Evolutionary conservation across 1,140 invertebrate genomes (phyloP).

Genomic region (Trichonephila clavata): DNA sequence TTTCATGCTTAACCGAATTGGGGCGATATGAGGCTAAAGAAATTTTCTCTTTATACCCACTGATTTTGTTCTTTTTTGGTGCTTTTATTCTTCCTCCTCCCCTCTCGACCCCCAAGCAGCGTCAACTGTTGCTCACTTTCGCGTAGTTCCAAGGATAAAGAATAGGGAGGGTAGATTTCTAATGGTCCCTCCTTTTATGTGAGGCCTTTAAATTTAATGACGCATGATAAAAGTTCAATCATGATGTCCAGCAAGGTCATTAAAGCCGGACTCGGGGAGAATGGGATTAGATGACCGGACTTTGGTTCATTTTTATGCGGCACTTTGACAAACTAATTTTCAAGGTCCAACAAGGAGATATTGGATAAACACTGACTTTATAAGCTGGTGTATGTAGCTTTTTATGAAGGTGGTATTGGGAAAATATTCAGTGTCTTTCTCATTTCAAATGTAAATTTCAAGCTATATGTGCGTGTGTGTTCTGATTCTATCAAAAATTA

Average conservation of each 20-base stretch:
- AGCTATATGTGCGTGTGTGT: no score
- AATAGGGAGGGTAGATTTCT: constrained; percentile 25
- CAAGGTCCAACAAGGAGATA: neutral
- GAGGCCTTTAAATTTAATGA: constrained; percentile 76
- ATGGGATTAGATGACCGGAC: constrained; percentile 70
- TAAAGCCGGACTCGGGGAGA: constrained; percentile 59
- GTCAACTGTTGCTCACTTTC: constrained; percentile 66
- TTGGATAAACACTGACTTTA: neutral
- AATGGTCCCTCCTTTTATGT: constrained; percentile 69
- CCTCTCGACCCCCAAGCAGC: neutral
- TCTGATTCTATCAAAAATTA: no score
- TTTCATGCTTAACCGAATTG: constrained; percentile 71
- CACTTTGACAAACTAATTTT: constrained; percentile 15
- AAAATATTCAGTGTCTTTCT: neutral
- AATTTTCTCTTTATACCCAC: constrained; percentile 35
- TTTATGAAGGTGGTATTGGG: neutral
- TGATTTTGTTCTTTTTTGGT: constrained; percentile 33
- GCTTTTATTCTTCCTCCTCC: neutral
- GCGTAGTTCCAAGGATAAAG: constrained; percentile 39
- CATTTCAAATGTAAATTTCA: neutral
- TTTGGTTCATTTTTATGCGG: constrained; percentile 55
- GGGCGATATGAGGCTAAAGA: constrained; percentile 57
- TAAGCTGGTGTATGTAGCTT: neutral
- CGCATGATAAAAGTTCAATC: constrained; percentile 76
- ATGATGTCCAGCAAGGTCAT: constrained; percentile 75